Base-by-base conservation (phyloP, 1,140 invertebrate genomes). In the Melipona quadrifasciata region DNA sequence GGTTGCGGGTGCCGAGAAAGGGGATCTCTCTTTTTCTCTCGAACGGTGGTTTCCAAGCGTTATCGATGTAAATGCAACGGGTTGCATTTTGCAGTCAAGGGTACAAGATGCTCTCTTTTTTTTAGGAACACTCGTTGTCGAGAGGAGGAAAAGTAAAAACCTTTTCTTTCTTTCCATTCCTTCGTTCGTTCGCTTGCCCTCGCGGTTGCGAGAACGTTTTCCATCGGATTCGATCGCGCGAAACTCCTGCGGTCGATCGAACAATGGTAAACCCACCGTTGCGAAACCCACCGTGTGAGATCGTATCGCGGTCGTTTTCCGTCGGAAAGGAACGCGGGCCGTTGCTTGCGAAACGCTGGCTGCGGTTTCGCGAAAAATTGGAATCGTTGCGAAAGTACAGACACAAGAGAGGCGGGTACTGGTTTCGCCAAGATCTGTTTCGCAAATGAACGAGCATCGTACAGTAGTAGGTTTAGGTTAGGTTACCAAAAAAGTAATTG, bases 31-130 rank as follows among this genome's bases (percentile, higher is more conserved):
- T 47, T 8, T 47, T 8, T 39, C 39, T 39, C n/a, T 61, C 3
- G 57, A 58, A 8, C 4, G 16, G 31, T 55, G 51, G 67, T 72
- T 24, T 39, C 10, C 55, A 11, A 34, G 19, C 55, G 27, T 61
- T 68, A 31, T 70, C 82, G 67, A 78, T 78, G 65, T 55, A 78
- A 78, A 83, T 71, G 53, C 74, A 8, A 58, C 27, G 58, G 34
- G 53, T 5, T 16, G 12, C 31, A 34, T 12, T 16, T 19, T 53
- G 64, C 72, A 24, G 53, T 31, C 21, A 19, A 14, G 17, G 12
- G 58, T 61, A 61, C 24, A n/a, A 2, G 58, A 2, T 58, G 57
- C 57, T 11, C 34, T 77, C 72, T 82, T 21, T 57, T n/a, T 70
- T 58, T 61, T 5, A 6, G 57, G 31, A 27, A 73, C n/a, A 31